These are phyloP conservation scores for Drosophila funebris DNA, from an alignment of 1,140 invertebrate genomes.

Conservation along the genomic window DNA sequence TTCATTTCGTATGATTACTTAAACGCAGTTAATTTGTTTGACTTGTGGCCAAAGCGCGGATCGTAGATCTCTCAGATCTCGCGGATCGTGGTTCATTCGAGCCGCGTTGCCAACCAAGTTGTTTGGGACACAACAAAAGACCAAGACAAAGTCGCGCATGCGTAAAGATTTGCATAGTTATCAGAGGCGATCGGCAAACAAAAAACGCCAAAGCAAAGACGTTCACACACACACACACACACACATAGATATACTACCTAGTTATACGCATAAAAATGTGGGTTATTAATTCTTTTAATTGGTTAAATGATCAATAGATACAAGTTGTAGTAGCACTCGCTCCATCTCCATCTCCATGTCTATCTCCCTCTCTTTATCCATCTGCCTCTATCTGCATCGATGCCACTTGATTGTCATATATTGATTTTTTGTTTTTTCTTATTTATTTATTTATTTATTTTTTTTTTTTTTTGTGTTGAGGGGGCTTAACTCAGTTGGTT, in stretches of 20 bases:
- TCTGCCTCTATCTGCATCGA: slow-evolving; percentile 28
- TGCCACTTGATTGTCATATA: slow-evolving; percentile 16
- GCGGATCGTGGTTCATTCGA: not conserved
- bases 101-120: slow-evolving; percentile 17
- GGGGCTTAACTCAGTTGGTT: slow-evolving; percentile 1
- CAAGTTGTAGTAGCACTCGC: slow-evolving; percentile 26
- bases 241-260: not conserved
- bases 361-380: not conserved
- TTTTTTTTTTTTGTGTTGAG: slow-evolving; percentile 8
- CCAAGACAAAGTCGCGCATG: slow-evolving; percentile 56
- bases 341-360: slow-evolving; percentile 3
- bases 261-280: slow-evolving; percentile 53
- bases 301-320: slow-evolving; percentile 39
- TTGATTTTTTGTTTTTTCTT: slow-evolving; percentile 17
- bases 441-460: slow-evolving; percentile 15
- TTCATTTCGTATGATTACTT: slow-evolving; percentile 39
- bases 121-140: slow-evolving; percentile 16
- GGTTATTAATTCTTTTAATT: slow-evolving; percentile 64
- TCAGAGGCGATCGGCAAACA: slow-evolving; percentile 50
- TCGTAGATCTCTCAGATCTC: not conserved
- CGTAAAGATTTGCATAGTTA: slow-evolving; percentile 69
- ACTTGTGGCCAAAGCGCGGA: slow-evolving; percentile 43
- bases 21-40: slow-evolving; percentile 74
- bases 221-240: not conserved
- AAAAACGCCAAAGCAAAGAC: slow-evolving; percentile 33